Evolutionary conservation across 2,797 vertebrate species (phyloP), one percentile per base, ranked within the genome.

Genomic region (Glossophaga mutica): DNA sequence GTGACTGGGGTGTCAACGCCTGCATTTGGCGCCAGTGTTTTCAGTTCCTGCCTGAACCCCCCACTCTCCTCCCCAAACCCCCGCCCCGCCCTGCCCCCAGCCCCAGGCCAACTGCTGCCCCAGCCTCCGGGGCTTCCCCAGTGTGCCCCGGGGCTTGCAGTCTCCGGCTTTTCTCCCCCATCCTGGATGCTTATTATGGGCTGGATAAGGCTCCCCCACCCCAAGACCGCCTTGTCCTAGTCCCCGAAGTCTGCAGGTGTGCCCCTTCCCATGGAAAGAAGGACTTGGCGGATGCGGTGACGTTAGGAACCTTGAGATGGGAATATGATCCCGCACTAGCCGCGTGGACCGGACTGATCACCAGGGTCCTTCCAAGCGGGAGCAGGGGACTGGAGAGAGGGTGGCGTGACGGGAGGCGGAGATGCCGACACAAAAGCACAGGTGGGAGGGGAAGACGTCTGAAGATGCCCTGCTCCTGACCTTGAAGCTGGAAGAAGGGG

Each of bases 91-190:
- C 12, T 0, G 15, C 32, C 46, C 18, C 50, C 52, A 50, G 52
- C 22, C 34, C 11, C 42, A 14, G 79, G 37, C 6, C 9, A 37
- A 62, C 2, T 0, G 1, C 2, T 7, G 19, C n/a, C 39, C 39
- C 16, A 3, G 59, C 59, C 57, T 32, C 59, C 39, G 34, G 10
- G 52, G 22, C 6, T 71, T 18, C 29, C 39, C 55, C 16, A 0
- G 1, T 0, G 4, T 16, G 26, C 9, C 5, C 2, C 1, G 7
- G 1, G 3, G 3, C 14, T 24, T 77, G 7, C 16, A 2, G 2
- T 5, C 12, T 32, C 46, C 24, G 5, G 34, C 3, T 65, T 44
- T 24, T 16, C 50, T 77, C 0, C 32, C 0, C 37, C 9, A 12
- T 11, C 26, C 29, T 32, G 19, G 24, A 6, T 78, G 34, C 12